Evolutionary conservation across 2,797 vertebrate species (phyloP).

Genomic region (Danio aesculapii): DNA sequence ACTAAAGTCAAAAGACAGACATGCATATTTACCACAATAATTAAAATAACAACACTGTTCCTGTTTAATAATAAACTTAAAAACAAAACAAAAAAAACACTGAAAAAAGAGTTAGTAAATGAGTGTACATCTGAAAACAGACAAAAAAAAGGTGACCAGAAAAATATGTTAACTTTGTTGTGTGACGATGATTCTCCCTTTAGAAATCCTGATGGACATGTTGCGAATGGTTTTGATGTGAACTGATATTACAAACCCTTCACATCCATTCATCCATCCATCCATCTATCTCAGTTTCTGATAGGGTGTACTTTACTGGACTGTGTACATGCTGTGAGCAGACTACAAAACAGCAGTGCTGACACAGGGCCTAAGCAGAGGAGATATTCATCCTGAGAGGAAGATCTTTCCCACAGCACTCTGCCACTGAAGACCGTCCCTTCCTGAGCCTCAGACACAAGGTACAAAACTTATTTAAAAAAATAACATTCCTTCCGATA

Average conservation of each 20-base stretch:
- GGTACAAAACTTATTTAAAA: background rate
- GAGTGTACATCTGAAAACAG: background rate
- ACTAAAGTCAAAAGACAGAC: no score
- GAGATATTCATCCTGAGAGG: constrained; percentile 73
- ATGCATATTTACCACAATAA: no score
- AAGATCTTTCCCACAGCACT: constrained; percentile 72
- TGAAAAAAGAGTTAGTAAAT: no score
- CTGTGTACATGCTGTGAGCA: constrained; percentile 67
- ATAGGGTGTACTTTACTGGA: constrained; percentile 60
- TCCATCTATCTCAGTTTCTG: constrained; percentile 41
- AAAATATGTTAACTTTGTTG: background rate
- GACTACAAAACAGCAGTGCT: constrained; percentile 52
- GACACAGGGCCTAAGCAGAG: constrained; percentile 65
- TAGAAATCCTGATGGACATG: constrained; percentile 8
- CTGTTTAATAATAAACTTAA: no score
- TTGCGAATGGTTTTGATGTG: constrained; percentile 22
- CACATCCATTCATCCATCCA: background rate
- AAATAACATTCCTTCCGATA: background rate
- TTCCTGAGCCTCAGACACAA: constrained; percentile 66
- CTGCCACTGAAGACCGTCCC: constrained; percentile 68
- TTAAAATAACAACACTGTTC: no score
- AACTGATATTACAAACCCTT: constrained; percentile 21
- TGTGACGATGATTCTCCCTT: background rate
- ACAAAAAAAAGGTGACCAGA: background rate
- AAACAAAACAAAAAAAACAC: no score